A percentile compares a stretch with the other conserved stretches of the same genome.
Evolutionary conservation across 2,888 invertebrate species (phyloP).

Genomic region (Archaeoteleia sp.): DNA sequence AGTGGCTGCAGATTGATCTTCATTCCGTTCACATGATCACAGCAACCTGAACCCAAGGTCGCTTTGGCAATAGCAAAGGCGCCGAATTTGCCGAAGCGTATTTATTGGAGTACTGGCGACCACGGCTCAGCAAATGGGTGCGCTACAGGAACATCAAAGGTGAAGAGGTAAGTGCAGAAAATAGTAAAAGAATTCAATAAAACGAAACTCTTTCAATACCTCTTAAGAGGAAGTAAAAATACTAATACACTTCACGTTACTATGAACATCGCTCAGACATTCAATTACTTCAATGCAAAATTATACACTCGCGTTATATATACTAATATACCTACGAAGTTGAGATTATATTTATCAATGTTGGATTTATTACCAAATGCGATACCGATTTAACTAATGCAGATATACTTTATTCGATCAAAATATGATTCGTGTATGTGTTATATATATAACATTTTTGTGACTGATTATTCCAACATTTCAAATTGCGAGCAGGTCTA

Average conservation of each 20-base stretch:
- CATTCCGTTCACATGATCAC: conserved; percentile 79
- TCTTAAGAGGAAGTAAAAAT: conserved; percentile 24
- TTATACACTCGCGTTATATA: conserved; percentile 3
- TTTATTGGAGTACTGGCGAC: conserved; percentile 80
- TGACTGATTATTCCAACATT: background rate
- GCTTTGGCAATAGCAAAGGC: conserved; percentile 83
- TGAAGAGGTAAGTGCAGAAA: conserved; percentile 76
- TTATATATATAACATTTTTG: background rate
- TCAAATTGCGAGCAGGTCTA: conserved; percentile 7
- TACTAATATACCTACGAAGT: no score
- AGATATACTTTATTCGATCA: no score
- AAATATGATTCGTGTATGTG: background rate
- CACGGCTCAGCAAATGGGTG: conserved; percentile 79
- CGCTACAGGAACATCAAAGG: conserved; percentile 79
- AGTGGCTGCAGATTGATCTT: conserved; percentile 80
- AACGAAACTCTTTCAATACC: conserved; percentile 30
- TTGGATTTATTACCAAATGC: no score
- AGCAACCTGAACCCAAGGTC: conserved; percentile 80
- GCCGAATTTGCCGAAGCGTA: conserved; percentile 82
- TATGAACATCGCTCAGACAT: conserved; percentile 10
- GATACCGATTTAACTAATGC: no score
- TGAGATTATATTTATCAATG: conserved; percentile 1
- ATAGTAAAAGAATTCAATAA: conserved; percentile 35
- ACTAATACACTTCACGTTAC: conserved; percentile 7
- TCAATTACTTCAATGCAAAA: conserved; percentile 1